Evolutionary conservation across 2,888 invertebrate genomes (phyloP).

Genomic region (Gisinianus flammeolus): DNA sequence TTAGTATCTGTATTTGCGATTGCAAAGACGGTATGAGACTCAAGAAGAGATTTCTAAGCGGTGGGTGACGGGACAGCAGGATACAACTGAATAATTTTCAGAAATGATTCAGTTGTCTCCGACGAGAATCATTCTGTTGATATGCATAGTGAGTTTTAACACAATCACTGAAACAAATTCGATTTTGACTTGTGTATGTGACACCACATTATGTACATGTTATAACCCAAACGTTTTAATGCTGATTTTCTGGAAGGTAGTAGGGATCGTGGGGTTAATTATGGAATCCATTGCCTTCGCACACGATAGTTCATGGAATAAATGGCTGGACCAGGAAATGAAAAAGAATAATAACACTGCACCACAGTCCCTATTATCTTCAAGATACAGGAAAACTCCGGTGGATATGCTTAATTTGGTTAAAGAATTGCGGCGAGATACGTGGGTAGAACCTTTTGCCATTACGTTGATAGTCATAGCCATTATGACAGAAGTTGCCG

Average conservation of each 20-base stretch:
- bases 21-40: background rate
- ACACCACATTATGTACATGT: too few species aligned
- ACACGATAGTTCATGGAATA: conserved; percentile 5
- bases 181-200: background rate
- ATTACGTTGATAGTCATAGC: background rate
- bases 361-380: background rate
- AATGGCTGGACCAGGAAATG: background rate
- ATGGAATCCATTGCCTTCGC: background rate
- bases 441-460: background rate
- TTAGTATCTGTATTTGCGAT: too few species aligned
- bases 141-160: background rate
- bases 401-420: background rate
- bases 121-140: background rate
- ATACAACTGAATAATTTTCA: background rate
- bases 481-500: background rate
- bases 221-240: too few species aligned
- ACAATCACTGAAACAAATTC: background rate
- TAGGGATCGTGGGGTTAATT: background rate
- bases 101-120: background rate
- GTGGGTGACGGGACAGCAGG: background rate
- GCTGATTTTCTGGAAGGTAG: background rate
- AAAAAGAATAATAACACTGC: background rate
- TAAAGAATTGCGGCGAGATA: background rate
- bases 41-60: background rate
- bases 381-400: background rate